Evolutionary conservation across 2,113 vertebrate genomes (phyloP), one percentile per base, ranked within the genome.

Genomic region (Lagopus leucura): DNA sequence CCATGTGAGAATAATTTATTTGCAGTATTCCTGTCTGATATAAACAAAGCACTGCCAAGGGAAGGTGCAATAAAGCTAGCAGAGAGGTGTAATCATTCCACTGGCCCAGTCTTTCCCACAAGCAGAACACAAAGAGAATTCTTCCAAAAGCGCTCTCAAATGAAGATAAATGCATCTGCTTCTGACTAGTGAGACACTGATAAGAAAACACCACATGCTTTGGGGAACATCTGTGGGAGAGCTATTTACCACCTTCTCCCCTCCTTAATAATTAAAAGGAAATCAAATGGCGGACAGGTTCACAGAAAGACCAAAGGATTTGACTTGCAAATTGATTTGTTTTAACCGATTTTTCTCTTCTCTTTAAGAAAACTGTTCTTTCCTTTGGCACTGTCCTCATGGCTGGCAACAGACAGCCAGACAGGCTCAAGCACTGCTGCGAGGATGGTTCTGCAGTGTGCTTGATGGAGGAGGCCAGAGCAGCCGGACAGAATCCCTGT

Each of bases 61-160:
- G 88, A 96, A 77, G 34, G 48, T 38, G 72, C 64, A 93, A 83
- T 91, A 91, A 94, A 88, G 69, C 85, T 82, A 88, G 86, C n/a
- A 69, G 65, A 89, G 52, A 92, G 42, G 66, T 55, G 34, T 50
- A 92, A 94, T 84, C 86, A 81, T 83, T 90, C 45, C 78, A 48
- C 50, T 71, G 73, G 42, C 86, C 65, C 0, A 0, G 42, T 4
- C 8, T 74, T 96, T 95, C 73, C 79, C 86, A 92, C 55, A 61
- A 58, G 81, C 88, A 88, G 77, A 85, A 88, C 43, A n/a, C 38
- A 83, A 92, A 93, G 61, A 88, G 16, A 82, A 73, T 54, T n/a
- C 21, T 86, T 90, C 57, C 80, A 92, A 88, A 86, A 47, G 86
- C 86, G 40, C 54, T 86, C 79, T 73, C 50, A 61, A 79, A 94